Evolutionary conservation across 2,888 invertebrate species (phyloP), one percentile per base, ranked within the genome.

Genomic region (Caradrina clavipalpis): DNA sequence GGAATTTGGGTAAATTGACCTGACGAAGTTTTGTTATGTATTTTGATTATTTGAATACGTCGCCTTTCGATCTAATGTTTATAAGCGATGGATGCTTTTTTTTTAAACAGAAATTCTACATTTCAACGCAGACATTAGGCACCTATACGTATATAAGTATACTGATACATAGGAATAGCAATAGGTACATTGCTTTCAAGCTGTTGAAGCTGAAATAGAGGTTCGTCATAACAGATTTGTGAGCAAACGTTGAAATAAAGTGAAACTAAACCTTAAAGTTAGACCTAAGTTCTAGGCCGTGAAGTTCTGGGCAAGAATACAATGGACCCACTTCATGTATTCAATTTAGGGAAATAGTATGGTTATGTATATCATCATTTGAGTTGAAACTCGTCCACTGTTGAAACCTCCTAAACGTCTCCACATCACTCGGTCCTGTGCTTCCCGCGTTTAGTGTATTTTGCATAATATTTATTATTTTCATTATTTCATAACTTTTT

Each of bases 1-100:
- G 68, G 69, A 67, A 73, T 64, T n/a, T 54, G 21, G 76, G 69
- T 53, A 22, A 62, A 45, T 8, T 17, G 4, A 70, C 56, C 1
- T 61, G 21, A 8, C 13, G 13, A 10, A 50, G 11, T n/a, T 56
- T 60, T 45, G n/a, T 22, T 49, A 21, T 19, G n/a, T 55, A n/a
- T 47, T 58, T 54, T 45, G 13, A 19, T 31, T 51, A n/a, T 45
- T 49, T 10, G 11, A 47, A 17, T 0, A 26, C 7, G 11, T 42
- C 13, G 0, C 1, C n/a, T n/a, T n/a, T n/a, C 13, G 8, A 5
- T 8, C 22, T 10, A 6, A 10, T 15, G 39, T 51, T 19, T 35
- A 21, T 71, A 10, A 45, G 11, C 11, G n/a, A 42, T 17, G 17
- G 15, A 42, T 31, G 2, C 2, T 4, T 8, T 19, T 17, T 19